These are phyloP conservation scores for Tetrax tetrax DNA, from an alignment of 2,113 vertebrate species.

Conservation along the genomic window DNA sequence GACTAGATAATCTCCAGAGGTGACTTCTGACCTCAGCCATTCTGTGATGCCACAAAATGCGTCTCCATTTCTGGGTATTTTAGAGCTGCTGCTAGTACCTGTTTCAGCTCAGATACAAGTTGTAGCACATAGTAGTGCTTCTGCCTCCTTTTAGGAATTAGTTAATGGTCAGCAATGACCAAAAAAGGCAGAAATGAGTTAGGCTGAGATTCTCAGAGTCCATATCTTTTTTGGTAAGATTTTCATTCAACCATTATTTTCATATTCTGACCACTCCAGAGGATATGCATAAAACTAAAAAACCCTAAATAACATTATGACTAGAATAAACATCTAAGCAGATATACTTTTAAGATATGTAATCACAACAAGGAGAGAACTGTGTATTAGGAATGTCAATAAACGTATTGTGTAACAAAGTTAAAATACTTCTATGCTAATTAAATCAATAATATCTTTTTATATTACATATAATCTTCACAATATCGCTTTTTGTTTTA, in stretches of 20 bases:
- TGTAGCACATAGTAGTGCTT: not conserved
- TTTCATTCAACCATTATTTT: not conserved
- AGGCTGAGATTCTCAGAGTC: not conserved
- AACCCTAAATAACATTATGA: not conserved
- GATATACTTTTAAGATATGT: not conserved
- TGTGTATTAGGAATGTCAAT: not conserved
- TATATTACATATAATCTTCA: not conserved
- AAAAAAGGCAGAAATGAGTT: not conserved
- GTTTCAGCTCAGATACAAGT: not conserved
- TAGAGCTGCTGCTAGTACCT: not conserved
- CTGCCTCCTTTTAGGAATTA: not conserved
- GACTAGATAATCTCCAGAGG: not conserved
- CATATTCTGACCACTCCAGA: not conserved
- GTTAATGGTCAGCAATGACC: not conserved
- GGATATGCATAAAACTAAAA: not conserved
- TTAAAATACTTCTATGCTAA: not conserved
- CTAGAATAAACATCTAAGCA: not conserved
- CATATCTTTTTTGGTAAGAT: not conserved
- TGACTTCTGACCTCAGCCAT: not conserved
- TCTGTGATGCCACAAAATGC: not conserved
- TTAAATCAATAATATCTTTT: not conserved
- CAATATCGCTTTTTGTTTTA: not conserved
- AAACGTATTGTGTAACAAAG: not conserved
- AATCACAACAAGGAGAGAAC: not conserved
- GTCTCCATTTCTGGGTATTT: not conserved